Evolutionary conservation across 2,797 vertebrate genomes (phyloP).

Genomic region (Agapornis canus): DNA sequence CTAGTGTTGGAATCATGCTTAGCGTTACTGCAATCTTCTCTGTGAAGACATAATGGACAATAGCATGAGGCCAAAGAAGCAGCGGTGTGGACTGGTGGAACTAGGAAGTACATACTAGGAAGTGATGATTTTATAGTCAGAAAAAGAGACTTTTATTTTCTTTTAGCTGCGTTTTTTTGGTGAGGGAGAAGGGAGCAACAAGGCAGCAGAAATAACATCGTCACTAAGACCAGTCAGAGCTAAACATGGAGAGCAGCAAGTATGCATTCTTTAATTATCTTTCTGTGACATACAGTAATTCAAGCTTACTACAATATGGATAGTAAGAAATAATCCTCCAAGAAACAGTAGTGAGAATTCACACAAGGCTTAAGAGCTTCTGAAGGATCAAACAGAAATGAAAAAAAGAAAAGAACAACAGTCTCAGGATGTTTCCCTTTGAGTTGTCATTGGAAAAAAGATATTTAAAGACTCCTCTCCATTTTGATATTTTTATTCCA

Average conservation of each 20-base stretch:
- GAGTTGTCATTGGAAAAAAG: neutral
- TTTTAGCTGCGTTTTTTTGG: neutral
- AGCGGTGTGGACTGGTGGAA: neutral
- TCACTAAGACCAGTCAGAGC: neutral
- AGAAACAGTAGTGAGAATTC: neutral
- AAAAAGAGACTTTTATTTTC: neutral
- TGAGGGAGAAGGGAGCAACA: neutral
- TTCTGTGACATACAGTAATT: neutral
- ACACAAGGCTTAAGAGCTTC: neutral
- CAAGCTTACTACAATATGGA: neutral
- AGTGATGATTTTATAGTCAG: neutral
- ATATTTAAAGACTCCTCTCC: neutral
- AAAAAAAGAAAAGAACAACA: neutral
- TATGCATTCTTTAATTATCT: neutral
- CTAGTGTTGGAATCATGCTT: neutral
- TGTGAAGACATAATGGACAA: neutral
- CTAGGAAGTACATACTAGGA: neutral
- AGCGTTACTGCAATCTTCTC: neutral
- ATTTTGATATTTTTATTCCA: neutral
- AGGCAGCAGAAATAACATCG: neutral
- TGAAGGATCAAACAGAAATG: neutral
- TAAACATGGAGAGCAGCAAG: neutral
- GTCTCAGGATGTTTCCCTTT: neutral
- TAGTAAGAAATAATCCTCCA: neutral
- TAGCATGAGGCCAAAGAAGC: neutral